Base-by-base conservation (phyloP, 2,113 vertebrate genomes). In the Turdus rufiventris region DNA sequence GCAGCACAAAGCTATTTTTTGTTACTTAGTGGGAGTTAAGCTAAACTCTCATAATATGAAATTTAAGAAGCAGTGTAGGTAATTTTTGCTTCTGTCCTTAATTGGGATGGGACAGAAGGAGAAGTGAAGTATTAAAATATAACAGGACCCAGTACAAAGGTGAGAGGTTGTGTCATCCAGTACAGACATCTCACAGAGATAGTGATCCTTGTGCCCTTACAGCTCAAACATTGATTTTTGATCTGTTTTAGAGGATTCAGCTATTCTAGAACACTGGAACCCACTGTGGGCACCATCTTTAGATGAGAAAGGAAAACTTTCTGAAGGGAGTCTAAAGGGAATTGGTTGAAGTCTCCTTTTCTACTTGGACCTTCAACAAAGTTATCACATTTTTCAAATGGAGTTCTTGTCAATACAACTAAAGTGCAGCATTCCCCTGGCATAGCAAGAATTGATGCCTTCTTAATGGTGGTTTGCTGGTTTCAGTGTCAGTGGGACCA, bases 391-490 rank as follows among this genome's bases (percentile, higher is more conserved):
- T 67, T 75, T 61, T n/a, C 61, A 57, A 4, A 57, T 1, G 16
- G 28, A 29, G 7, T 45, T 77, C 72, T n/a, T 63, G 25, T 33
- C 70, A 28, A 5, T 40, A 26, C 4, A n/a, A 36, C 57, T 50
- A 0, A 62, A 58, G 18, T 5, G 31, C 48, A 29, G 28, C 14
- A 9, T 40, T 51, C 29, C 31, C 18, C 29, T 18, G 43, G 40
- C 42, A 5, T 0, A n/a, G 26, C 26, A 13, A 29, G 26, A 21
- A 26, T 5, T 8, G 33, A 23, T 20, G 40, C 3, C 1, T 17
- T 42, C 36, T 14, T 36, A 18, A 33, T 72, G 66, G 33, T 12
- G 34, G 16, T 53, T 48, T 62, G n/a, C 18, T 12, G 53, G 14
- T 72, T 42, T 40, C 13, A 14, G 6, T 43, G 34, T 21, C 36